Percentiles rank a stretch among this genome's conserved stretches.
These are phyloP conservation scores for Oreotrochilus melanogaster DNA, from an alignment of 2,113 vertebrate species.

Conservation along the genomic window DNA sequence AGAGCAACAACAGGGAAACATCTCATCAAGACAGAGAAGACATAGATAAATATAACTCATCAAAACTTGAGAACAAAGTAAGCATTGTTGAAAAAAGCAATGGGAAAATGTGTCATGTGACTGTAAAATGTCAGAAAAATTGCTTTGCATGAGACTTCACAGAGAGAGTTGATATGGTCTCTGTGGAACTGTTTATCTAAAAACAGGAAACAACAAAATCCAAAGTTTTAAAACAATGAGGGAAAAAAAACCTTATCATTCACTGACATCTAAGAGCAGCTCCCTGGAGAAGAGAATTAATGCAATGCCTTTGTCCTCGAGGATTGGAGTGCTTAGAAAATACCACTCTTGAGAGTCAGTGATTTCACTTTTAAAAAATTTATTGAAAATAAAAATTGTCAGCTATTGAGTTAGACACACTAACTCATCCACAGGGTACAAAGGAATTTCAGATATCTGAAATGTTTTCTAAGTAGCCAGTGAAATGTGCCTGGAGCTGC, in stretches of 20 bases:
- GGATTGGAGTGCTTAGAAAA: not conserved
- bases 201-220: not conserved
- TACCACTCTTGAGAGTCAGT: not conserved
- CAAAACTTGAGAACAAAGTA: not conserved
- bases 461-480: not conserved
- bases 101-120: not conserved
- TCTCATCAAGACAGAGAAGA: not conserved
- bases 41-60: not conserved
- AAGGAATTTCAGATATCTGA: not conserved
- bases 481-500: not conserved
- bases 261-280: not conserved
- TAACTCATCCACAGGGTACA: not conserved
- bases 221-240: not conserved
- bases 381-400: not conserved
- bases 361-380: not conserved
- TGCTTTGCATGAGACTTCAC: not conserved
- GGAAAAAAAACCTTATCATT: not conserved
- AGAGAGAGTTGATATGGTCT: not conserved
- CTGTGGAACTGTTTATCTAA: not conserved
- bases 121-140: conserved; percentile 6
- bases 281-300: not conserved
- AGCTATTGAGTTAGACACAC: not conserved
- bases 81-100: not conserved
- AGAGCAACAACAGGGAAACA: not conserved
- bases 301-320: not conserved